Percentiles rank a stretch among this genome's conserved stretches.
Evolutionary conservation across 2,113 vertebrate species (phyloP).

Genomic region (Malurus melanocephalus): DNA sequence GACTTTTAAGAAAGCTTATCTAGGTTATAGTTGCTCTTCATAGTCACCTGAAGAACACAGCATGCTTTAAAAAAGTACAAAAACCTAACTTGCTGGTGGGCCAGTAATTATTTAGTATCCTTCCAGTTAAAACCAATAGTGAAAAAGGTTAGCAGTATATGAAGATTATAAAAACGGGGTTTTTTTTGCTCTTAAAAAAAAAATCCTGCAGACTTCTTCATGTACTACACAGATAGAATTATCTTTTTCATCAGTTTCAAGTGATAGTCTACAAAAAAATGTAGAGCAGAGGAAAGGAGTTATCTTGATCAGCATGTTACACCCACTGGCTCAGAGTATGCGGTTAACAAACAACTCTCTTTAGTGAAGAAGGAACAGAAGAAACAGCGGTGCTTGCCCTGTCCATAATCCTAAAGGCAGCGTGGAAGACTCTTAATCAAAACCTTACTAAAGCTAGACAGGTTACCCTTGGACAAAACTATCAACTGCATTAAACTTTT

Average conservation of each 20-base stretch:
- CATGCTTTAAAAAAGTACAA: background rate
- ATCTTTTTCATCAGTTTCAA: constrained; percentile 25
- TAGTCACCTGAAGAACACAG: background rate
- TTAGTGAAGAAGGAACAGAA: background rate
- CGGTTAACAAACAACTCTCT: constrained; percentile 55
- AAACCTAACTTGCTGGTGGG: background rate
- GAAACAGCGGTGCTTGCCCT: background rate
- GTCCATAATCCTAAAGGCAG: background rate
- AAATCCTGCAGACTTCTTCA: background rate
- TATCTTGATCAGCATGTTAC: constrained; percentile 61
- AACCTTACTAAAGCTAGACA: background rate
- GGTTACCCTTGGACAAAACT: background rate
- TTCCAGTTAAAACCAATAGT: background rate
- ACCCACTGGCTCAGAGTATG: constrained; percentile 34
- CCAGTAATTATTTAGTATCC: background rate
- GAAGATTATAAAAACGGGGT: background rate
- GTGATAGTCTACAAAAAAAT: background rate
- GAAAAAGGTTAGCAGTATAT: background rate
- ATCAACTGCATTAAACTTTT: background rate
- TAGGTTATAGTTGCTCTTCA: background rate
- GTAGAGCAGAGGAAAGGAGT: constrained; percentile 63
- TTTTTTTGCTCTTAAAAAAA: background rate
- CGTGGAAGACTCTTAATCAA: background rate
- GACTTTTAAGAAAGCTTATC: background rate
- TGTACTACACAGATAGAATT: background rate